phyloP scores from a whole-genome alignment of 2,888 invertebrate species.

The Ectemnius continuus region DNA sequence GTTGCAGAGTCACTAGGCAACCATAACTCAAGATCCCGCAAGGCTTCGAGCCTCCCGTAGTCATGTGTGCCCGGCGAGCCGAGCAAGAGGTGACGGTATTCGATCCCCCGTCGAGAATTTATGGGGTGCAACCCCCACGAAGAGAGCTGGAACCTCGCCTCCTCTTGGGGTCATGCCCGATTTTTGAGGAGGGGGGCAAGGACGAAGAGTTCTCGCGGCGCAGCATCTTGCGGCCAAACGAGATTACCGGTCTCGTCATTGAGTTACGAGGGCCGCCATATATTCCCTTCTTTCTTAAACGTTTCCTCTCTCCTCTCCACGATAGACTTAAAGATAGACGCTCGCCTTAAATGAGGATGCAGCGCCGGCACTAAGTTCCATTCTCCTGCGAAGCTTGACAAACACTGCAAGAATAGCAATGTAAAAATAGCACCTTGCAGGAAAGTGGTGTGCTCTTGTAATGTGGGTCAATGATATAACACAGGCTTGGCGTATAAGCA shows the following conservation, averaged over 20 bases:
- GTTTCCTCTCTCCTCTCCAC: too few species aligned
- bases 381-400: too few species aligned
- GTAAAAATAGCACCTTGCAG: too few species aligned
- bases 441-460: too few species aligned
- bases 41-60: slow-evolving; percentile 49
- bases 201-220: slow-evolving; percentile 28
- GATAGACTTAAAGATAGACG: too few species aligned
- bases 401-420: too few species aligned
- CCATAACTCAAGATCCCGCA: slow-evolving; percentile 52
- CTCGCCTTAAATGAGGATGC: too few species aligned
- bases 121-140: slow-evolving; percentile 57
- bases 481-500: too few species aligned
- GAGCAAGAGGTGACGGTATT: slow-evolving; percentile 40
- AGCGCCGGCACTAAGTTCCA: too few species aligned
- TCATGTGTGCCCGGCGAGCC: slow-evolving; percentile 45
- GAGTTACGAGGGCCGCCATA: too few species aligned
- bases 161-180: slow-evolving; percentile 23
- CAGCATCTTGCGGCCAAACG: slow-evolving; percentile 19
- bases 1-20: slow-evolving; percentile 54
- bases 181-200: slow-evolving; percentile 45
- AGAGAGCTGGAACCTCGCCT: slow-evolving; percentile 14
- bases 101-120: slow-evolving; percentile 62
- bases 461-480: too few species aligned
- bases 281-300: too few species aligned
- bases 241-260: slow-evolving; percentile 17